Conservation (phyloP, 2,888 invertebrate species). For the Papilio elwesi region DNA sequence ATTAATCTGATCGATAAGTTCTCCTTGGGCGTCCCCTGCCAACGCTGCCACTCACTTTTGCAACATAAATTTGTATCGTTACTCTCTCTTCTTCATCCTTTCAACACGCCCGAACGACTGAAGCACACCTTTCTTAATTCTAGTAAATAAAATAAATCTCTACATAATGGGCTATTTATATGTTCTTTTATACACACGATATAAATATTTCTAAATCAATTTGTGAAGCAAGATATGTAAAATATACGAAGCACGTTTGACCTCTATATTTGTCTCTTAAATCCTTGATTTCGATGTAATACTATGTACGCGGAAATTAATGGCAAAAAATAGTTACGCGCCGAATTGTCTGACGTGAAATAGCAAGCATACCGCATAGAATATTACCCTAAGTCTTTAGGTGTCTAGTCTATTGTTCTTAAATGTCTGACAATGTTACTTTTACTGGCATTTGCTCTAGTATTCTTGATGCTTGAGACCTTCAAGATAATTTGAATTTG, state of each 20-base stretch:
- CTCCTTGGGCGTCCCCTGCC: too few relatives aligned
- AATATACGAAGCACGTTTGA: slow-evolving; percentile 19
- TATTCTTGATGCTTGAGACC: too few relatives aligned
- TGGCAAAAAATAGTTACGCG: slow-evolving; percentile 40
- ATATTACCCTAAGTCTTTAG: slow-evolving; percentile 20
- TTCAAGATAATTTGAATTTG: too few relatives aligned
- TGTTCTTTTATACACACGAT: slow-evolving; percentile 12
- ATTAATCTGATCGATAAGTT: too few relatives aligned
- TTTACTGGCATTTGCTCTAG: too few relatives aligned
- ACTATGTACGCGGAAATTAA: slow-evolving; percentile 3
- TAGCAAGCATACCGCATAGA: slow-evolving; percentile 22
- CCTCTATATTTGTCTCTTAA: slow-evolving; percentile 13
- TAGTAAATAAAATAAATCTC: slow-evolving; percentile 24
- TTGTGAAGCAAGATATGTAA: slow-evolving; percentile 12
- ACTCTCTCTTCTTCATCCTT: too few relatives aligned
- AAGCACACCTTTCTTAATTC: slow-evolving; percentile 38
- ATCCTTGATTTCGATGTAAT: slow-evolving; percentile 21
- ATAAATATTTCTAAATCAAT: slow-evolving; percentile 19
- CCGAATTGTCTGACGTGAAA: slow-evolving; percentile 44
- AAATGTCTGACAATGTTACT: too few relatives aligned
- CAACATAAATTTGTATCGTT: too few relatives aligned
- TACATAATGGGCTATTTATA: slow-evolving; percentile 21
- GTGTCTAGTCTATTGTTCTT: not conserved
- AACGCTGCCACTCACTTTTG: too few relatives aligned
- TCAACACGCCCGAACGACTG: not conserved